Evolutionary conservation across 2,113 vertebrate species (phyloP).

Genomic region (Pardalotus punctatus): DNA sequence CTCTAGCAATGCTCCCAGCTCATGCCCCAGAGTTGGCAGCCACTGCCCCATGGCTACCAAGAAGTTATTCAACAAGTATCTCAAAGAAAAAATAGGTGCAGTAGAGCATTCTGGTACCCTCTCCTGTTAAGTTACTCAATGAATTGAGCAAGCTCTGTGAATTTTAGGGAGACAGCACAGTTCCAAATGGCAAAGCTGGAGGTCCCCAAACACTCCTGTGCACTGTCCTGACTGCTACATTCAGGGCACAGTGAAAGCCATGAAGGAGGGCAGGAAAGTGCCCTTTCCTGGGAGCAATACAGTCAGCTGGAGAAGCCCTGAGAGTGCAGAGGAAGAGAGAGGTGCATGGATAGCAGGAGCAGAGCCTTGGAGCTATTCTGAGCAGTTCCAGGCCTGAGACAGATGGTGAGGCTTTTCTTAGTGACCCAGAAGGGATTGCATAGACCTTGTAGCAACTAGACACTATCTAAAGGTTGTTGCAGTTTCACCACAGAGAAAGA

Average conservation of each 20-base stretch:
- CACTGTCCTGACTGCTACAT: not conserved
- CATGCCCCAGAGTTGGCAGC: not conserved
- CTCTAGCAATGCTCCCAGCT: not conserved
- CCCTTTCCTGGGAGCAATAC: not conserved
- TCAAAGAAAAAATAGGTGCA: not conserved
- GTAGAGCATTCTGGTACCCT: not conserved
- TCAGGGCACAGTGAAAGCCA: not conserved
- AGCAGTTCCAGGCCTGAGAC: not conserved
- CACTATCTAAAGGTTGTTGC: not conserved
- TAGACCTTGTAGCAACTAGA: not conserved
- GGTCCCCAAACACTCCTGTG: not conserved
- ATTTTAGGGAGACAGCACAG: not conserved
- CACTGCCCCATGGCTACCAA: not conserved
- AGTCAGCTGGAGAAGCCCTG: not conserved
- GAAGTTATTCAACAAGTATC: not conserved
- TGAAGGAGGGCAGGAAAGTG: not conserved
- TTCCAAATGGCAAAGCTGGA: not conserved
- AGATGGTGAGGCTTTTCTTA: not conserved
- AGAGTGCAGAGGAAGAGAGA: not conserved
- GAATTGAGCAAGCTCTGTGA: not conserved
- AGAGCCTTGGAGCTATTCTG: not conserved
- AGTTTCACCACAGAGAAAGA: not conserved
- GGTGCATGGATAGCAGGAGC: not conserved
- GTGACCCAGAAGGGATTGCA: not conserved
- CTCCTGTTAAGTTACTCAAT: not conserved